Evolutionary conservation across 2,797 vertebrate genomes (phyloP), one percentile per base, ranked within the genome.

Genomic region (Eleutherodactylus coqui): DNA sequence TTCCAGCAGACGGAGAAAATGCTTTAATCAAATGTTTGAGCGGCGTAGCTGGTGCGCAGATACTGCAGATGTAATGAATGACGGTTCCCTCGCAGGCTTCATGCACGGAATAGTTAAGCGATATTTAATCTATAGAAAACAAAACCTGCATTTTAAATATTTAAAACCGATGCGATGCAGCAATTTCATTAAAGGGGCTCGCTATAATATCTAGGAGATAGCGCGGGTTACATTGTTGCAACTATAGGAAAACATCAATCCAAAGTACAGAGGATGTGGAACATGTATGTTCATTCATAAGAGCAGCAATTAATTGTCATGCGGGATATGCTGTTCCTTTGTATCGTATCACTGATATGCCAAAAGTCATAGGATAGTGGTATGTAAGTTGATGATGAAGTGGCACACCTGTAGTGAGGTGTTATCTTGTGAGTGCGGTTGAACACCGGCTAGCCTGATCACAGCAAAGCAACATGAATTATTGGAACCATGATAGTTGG

Each of bases 21-120:
- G 24, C 38, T 87, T 80, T 87, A 84, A 84, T 87, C 69, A 84
- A 69, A 80, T 84, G 69, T 72, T 81, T 84, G 45, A 67, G 38
- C 60, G n/a, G n/a, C 58, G 53, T 6, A 10, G 79, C 64, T 24
- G 62, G n/a, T 29, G 5, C 41, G 34, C 34, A 24, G 82, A 84
- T 75, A 41, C 34, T 79, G 55, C 64, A 41, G 60, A 84, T 79
- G 38, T 75, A 64, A 87, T 75, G 75, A 83, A 77, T 21, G 51
- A 73, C 27, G 38, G 36, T 13, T 72, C n/a, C 53, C 11, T 5
- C 5, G 4, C 79, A 10, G 36, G 10, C 47, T 34, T 45, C 58
- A 69, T 86, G 60, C 75, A 34, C 60, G 16, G 43, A 49, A 77
- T 78, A 41, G 58, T 53, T 82, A 76, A 67, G 79, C 55, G 49